These are phyloP conservation scores for Epinotia ramella DNA, from an alignment of 2,888 invertebrate genomes.

Conservation along the genomic window DNA sequence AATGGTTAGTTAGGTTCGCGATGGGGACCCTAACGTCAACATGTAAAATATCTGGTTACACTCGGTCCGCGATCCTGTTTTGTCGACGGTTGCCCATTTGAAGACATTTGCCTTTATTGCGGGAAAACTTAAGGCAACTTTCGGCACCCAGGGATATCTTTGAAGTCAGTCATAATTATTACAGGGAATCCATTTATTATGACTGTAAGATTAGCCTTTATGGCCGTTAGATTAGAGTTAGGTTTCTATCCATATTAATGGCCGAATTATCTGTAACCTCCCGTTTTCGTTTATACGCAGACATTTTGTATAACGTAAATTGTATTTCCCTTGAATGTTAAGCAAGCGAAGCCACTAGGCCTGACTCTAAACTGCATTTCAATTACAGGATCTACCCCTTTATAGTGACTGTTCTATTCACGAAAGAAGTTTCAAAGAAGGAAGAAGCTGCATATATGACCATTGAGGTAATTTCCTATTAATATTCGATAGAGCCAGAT, in stretches of 20 bases:
- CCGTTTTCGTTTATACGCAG: neutral
- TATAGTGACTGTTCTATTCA: neutral
- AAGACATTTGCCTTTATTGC: neutral
- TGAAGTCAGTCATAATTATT: neutral
- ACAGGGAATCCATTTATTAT: neutral
- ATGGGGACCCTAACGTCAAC: conserved; percentile 72
- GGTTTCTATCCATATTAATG: neutral
- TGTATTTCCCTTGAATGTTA: neutral
- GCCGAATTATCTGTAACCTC: neutral
- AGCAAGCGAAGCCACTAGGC: neutral
- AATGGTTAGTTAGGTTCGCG: conserved; percentile 76
- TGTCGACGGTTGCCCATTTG: neutral
- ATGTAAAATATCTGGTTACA: conserved; percentile 79
- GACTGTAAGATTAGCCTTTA: neutral
- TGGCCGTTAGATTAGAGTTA: neutral
- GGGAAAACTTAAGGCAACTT: neutral
- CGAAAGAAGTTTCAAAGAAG: neutral
- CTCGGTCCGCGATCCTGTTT: conserved; percentile 41
- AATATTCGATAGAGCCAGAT: neutral
- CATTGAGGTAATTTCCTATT: neutral
- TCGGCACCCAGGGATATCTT: neutral
- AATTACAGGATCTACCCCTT: neutral
- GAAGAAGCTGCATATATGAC: neutral
- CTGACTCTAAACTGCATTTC: neutral
- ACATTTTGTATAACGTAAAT: neutral